Conservation (phyloP, 2,888 invertebrate species). For the Callimorpha dominula region DNA sequence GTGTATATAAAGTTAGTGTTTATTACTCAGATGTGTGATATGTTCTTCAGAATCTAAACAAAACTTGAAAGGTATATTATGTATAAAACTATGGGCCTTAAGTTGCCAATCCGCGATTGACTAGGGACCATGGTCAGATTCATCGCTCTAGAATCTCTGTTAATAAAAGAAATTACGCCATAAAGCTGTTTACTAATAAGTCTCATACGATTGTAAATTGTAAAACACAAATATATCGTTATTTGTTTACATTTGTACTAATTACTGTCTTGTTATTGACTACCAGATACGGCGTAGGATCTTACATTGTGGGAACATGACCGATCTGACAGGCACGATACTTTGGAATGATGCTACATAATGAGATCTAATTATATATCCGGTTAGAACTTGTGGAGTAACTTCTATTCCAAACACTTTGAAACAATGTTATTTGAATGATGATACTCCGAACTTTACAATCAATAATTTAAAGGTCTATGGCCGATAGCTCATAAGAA, state of each 20-base stretch:
- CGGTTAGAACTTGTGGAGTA: slow-evolving; percentile 6
- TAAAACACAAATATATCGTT: not conserved
- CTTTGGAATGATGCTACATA: slow-evolving; percentile 4
- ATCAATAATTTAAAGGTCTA: not conserved
- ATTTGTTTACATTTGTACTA: slow-evolving; percentile 1
- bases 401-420: slow-evolving; percentile 4
- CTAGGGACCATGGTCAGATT: not conserved
- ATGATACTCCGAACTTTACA: not conserved
- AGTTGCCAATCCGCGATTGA: not conserved
- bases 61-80: too few relatives aligned
- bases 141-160: too few relatives aligned
- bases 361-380: slow-evolving; percentile 11
- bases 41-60: too few relatives aligned
- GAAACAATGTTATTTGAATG: too few relatives aligned
- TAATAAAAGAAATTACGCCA: not conserved
- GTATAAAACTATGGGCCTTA: too few relatives aligned
- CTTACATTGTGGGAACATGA: not conserved
- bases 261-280: slow-evolving; percentile 4
- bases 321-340: not conserved
- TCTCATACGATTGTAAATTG: not conserved
- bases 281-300: slow-evolving; percentile 7
- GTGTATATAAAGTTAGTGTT: too few relatives aligned
- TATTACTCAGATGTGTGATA: too few relatives aligned
- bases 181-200: not conserved
- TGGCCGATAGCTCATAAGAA: not conserved